These are phyloP conservation scores for Percopsis omiscomaycus DNA, from an alignment of 2,797 vertebrate species.

Conservation along the genomic window DNA sequence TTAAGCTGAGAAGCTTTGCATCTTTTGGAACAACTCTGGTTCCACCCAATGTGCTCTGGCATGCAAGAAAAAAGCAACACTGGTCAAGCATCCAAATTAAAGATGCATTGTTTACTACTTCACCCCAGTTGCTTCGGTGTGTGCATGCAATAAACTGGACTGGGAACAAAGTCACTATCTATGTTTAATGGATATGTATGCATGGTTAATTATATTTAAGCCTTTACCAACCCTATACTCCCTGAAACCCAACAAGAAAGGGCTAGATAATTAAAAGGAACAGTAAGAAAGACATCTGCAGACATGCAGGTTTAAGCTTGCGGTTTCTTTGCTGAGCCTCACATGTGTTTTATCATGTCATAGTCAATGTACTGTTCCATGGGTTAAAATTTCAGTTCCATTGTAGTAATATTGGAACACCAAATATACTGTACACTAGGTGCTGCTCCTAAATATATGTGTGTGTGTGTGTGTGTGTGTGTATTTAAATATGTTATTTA, in stretches of 20 bases:
- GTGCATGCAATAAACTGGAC: neutral
- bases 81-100: neutral
- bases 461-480: constrained; percentile 3
- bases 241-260: constrained; percentile 59
- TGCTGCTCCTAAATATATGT: neutral
- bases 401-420: constrained; percentile 9
- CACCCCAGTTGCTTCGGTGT: neutral
- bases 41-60: neutral
- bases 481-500: neutral
- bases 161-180: neutral
- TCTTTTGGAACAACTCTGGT: neutral
- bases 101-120: neutral
- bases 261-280: constrained; percentile 40
- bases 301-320: constrained; percentile 58
- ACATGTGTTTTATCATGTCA: constrained; percentile 29
- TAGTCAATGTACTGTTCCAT: constrained; percentile 33
- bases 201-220: constrained; percentile 51
- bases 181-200: no score
- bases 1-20: neutral
- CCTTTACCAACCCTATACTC: constrained; percentile 45
- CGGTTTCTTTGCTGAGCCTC: constrained; percentile 33
- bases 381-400: constrained; percentile 10
- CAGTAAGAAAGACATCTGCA: constrained; percentile 33
- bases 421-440: neutral
- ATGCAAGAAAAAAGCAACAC: neutral